Percentiles rank a stretch among this genome's conserved stretches.
These are phyloP conservation scores for Sander vitreus DNA, from an alignment of 2,113 vertebrate genomes.

Conservation along the genomic window DNA sequence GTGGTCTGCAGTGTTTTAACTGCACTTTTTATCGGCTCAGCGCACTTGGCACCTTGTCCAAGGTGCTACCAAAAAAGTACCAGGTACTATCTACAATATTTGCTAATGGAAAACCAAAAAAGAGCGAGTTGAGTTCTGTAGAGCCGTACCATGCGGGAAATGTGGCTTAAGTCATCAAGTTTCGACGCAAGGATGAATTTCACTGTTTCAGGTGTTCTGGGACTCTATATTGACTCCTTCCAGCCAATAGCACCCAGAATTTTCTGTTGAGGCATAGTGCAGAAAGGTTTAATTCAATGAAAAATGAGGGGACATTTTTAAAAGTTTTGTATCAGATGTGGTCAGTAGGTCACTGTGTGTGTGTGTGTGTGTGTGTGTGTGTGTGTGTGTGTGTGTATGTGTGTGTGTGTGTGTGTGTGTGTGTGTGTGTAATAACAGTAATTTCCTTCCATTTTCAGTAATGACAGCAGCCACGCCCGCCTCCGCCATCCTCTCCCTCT, in stretches of 20 bases:
- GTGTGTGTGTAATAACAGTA: slow-evolving; percentile 31
- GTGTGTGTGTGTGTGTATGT: neutral
- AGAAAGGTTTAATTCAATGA: neutral
- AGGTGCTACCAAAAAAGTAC: too few species aligned
- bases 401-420: neutral
- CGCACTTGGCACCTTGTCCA: too few species aligned
- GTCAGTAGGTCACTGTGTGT: neutral
- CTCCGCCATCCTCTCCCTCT: slow-evolving; percentile 4
- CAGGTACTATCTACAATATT: too few species aligned
- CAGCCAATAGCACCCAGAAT: slow-evolving; percentile 6
- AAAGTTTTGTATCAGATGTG: neutral
- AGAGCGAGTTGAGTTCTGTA: too few species aligned
- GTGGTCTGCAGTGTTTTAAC: neutral
- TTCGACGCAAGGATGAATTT: too few species aligned
- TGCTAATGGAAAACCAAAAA: too few species aligned
- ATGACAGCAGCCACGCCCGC: slow-evolving; percentile 52
- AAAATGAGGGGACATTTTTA: neutral
- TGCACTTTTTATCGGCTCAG: neutral
- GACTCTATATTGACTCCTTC: too few species aligned
- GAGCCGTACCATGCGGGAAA: too few species aligned
- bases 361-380: neutral
- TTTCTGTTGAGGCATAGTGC: too few species aligned
- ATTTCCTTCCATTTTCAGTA: slow-evolving; percentile 67
- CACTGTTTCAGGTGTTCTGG: too few species aligned
- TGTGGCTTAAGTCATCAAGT: too few species aligned